A percentile compares a stretch with the other conserved stretches of the same genome.
These are phyloP conservation scores for Crenichthys baileyi DNA, from an alignment of 2,797 vertebrate genomes.

Conservation along the genomic window DNA sequence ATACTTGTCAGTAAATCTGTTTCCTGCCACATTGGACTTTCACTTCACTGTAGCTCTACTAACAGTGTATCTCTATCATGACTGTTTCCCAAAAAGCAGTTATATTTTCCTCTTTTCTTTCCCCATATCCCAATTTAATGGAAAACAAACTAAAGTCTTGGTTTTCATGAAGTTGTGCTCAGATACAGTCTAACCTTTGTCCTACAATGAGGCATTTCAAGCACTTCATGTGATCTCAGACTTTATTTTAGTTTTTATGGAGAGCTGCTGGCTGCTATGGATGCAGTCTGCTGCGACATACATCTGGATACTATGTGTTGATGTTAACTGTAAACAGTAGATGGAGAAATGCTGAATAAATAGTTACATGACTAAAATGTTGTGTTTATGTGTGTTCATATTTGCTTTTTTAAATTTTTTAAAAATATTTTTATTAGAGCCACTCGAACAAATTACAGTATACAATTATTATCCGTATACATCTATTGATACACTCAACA, in stretches of 20 bases:
- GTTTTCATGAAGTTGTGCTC: neutral
- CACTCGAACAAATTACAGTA: no score
- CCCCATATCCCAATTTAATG: no score
- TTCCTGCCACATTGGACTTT: neutral
- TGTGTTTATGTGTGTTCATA: neutral
- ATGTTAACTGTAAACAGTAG: neutral
- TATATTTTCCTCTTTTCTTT: neutral
- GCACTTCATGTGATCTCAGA: neutral
- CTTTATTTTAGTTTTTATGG: neutral
- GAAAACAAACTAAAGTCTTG: neutral
- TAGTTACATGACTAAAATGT: neutral
- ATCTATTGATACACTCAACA: no score
- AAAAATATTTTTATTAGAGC: neutral
- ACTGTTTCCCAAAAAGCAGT: neutral
- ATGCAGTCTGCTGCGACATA: neutral
- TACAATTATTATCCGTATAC: no score
- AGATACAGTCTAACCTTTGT: neutral
- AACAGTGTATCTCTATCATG: neutral
- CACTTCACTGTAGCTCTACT: neutral
- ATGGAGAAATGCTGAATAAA: constrained; percentile 2
- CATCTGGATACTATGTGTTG: neutral
- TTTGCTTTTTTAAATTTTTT: neutral
- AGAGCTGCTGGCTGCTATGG: neutral
- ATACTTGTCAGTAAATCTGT: neutral
- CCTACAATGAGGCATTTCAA: neutral